These are phyloP conservation scores for Hippocampus kuda DNA, from an alignment of 2,797 vertebrate genomes.

Conservation along the genomic window DNA sequence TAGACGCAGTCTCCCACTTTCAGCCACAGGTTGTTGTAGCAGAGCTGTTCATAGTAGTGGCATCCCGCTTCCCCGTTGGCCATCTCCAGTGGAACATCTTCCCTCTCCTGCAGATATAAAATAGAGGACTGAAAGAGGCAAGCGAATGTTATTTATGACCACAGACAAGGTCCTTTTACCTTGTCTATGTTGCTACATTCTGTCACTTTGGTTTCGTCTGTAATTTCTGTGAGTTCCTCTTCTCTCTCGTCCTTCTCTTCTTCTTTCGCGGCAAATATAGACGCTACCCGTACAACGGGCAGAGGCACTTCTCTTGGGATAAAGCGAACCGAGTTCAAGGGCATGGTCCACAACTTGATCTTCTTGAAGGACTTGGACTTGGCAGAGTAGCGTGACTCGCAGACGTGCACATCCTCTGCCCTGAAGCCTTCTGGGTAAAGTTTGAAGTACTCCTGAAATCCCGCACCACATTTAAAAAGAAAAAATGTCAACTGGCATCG, in stretches of 20 bases:
- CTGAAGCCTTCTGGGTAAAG: conserved; percentile 88
- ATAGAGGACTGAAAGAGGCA: not conserved
- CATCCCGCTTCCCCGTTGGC: conserved; percentile 90
- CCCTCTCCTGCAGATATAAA: conserved; percentile 75
- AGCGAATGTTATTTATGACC: not conserved
- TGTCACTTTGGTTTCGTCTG: conserved; percentile 75
- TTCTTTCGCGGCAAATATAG: conserved; percentile 87
- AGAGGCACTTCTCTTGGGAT: conserved; percentile 83
- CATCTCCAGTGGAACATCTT: conserved; percentile 89
- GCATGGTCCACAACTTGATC: conserved; percentile 98
- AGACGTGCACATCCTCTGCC: conserved; percentile 90
- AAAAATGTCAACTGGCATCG: not conserved
- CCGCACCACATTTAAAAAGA: not conserved
- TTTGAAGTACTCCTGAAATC: conserved; percentile 90
- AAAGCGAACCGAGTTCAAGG: conserved; percentile 86
- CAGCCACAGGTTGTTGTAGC: conserved; percentile 87
- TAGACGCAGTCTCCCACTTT: conserved; percentile 96
- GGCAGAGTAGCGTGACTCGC: conserved; percentile 94
- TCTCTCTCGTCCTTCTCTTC: conserved; percentile 67
- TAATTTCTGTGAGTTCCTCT: conserved; percentile 73
- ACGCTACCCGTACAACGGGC: conserved; percentile 92
- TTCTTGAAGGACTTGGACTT: conserved; percentile 98
- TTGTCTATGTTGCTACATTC: conserved; percentile 76
- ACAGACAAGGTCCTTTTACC: conserved; percentile 54
- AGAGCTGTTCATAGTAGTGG: conserved; percentile 93